These are phyloP conservation scores for Pegea sp. DNA, from an alignment of 23 tunicate genomes.

Conservation along the genomic window DNA sequence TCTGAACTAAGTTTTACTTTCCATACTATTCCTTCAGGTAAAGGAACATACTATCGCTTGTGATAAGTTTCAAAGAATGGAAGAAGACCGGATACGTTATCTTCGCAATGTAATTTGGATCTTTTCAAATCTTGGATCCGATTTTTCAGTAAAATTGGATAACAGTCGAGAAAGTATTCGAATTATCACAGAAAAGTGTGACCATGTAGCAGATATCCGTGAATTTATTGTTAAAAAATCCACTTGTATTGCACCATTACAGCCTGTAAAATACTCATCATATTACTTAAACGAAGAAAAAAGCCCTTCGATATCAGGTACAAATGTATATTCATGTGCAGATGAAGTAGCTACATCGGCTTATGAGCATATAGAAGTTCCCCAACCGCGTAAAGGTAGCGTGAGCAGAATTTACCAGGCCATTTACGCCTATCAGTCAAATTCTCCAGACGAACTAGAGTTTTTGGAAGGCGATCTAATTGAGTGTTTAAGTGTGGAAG, in stretches of 20 bases:
- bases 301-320: neutral
- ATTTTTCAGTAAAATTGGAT: slow-evolving; percentile 35
- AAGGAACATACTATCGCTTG: slow-evolving; percentile 32
- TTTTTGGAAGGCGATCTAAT: slow-evolving; percentile 11
- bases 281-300: too few species aligned
- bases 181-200: slow-evolving; percentile 28
- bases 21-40: slow-evolving; percentile 8
- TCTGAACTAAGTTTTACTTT: too few species aligned
- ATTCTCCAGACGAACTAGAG: slow-evolving; percentile 10
- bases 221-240: slow-evolving; percentile 27
- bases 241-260: slow-evolving; percentile 25
- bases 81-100: slow-evolving; percentile 30
- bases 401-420: slow-evolving; percentile 11
- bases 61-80: slow-evolving; percentile 36
- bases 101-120: slow-evolving; percentile 52
- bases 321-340: neutral
- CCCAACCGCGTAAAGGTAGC: neutral
- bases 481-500: neutral
- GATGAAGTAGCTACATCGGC: neutral
- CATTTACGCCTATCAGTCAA: slow-evolving; percentile 12
- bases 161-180: slow-evolving; percentile 51
- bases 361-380: neutral
- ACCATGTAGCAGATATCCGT: slow-evolving; percentile 23
- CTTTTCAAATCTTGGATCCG: slow-evolving; percentile 54
- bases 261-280: slow-evolving; percentile 19